Evolutionary conservation across 1,140 invertebrate genomes (phyloP).

Genomic region (Drosophila tropicalis): DNA sequence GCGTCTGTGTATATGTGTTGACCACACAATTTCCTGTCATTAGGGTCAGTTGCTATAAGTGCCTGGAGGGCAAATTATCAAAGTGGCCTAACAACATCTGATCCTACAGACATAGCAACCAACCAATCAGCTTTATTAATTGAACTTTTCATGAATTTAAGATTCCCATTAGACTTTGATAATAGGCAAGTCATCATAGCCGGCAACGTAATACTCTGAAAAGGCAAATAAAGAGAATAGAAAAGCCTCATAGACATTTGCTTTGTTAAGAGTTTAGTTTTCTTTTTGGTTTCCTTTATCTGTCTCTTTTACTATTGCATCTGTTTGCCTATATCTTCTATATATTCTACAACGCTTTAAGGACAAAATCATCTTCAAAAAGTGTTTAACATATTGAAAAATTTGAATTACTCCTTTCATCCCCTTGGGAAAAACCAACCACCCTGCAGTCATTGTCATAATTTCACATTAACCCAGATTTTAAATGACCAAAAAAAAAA

Average conservation of each 20-base stretch:
- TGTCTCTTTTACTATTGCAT: too few relatives aligned
- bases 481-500: constrained; percentile 29
- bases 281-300: too few relatives aligned
- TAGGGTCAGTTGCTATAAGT: constrained; percentile 59
- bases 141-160: constrained; percentile 36
- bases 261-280: too few relatives aligned
- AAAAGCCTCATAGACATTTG: too few relatives aligned
- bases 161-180: neutral
- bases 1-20: constrained; percentile 36
- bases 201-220: too few relatives aligned
- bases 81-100: constrained; percentile 38
- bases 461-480: constrained; percentile 75
- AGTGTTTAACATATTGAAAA: too few relatives aligned
- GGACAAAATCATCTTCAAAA: too few relatives aligned
- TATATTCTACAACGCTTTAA: too few relatives aligned
- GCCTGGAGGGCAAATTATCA: constrained; percentile 49
- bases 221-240: too few relatives aligned
- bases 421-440: neutral
- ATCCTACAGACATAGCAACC: constrained; percentile 21
- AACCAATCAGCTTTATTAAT: constrained; percentile 57
- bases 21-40: constrained; percentile 80
- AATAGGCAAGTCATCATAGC: neutral
- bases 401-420: neutral
- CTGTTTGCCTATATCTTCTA: too few relatives aligned
- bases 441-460: constrained; percentile 37